Conservation (phyloP, 2,888 invertebrate genomes). For the Lymantria dispar region DNA sequence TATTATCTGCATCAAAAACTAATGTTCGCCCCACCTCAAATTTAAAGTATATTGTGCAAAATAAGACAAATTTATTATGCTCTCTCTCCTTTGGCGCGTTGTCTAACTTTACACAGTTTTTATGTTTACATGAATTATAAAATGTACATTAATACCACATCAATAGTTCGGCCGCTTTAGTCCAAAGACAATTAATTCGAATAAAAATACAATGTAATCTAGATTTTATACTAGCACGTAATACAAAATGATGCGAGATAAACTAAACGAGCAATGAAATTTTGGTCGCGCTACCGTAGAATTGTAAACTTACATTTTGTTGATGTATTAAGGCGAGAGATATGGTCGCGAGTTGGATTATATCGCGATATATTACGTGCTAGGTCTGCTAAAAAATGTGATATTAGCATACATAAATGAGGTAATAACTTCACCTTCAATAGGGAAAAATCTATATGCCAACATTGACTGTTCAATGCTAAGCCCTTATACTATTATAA, state of each 20-base stretch:
- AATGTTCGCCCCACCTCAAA: slow-evolving; percentile 22
- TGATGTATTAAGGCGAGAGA: no score
- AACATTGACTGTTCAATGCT: neutral
- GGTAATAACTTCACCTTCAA: slow-evolving; percentile 2
- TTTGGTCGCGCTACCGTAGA: no score
- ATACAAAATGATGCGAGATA: no score
- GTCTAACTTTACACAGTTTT: slow-evolving; percentile 27
- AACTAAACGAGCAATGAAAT: no score
- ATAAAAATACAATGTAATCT: no score
- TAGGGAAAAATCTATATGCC: slow-evolving; percentile 1
- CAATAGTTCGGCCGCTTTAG: neutral
- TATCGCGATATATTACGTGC: no score
- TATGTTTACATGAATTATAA: neutral
- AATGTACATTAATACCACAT: neutral
- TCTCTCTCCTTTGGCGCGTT: slow-evolving; percentile 41
- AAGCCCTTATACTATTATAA: neutral
- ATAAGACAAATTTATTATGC: slow-evolving; percentile 47
- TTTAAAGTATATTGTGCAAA: slow-evolving; percentile 43
- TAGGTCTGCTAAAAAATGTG: neutral
- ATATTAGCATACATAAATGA: slow-evolving; percentile 1
- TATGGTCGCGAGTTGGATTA: no score
- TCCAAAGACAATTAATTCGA: neutral
- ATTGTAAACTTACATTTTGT: no score
- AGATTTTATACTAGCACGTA: no score
- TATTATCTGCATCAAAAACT: slow-evolving; percentile 48